Conservation (phyloP, 2,113 vertebrate species). For the Dolichallabes microphthalmus region DNA sequence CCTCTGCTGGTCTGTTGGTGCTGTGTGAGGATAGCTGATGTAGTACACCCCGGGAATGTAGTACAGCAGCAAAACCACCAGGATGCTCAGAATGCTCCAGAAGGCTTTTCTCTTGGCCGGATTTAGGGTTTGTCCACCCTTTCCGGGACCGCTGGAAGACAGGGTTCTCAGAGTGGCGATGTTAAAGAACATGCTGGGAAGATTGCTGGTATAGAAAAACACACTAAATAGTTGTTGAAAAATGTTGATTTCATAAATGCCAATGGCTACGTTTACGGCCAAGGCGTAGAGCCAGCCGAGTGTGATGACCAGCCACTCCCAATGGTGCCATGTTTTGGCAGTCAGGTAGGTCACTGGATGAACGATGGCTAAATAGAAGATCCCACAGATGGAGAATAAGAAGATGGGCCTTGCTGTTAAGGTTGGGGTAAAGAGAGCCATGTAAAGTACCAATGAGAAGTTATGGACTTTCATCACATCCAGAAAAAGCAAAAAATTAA, state of each 20-base stretch:
- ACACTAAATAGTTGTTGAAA: not conserved
- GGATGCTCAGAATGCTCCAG: constrained; percentile 13
- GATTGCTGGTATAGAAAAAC: not conserved
- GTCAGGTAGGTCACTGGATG: constrained; percentile 28
- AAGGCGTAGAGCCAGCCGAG: constrained; percentile 26
- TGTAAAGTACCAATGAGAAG: not conserved
- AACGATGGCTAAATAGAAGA: constrained; percentile 41
- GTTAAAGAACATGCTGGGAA: not conserved
- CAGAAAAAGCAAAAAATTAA: not conserved
- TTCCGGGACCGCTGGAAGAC: not conserved
- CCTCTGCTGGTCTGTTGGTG: not conserved
- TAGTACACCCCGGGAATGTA: not conserved
- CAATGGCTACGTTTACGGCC: not conserved
- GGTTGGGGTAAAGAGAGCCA: not conserved
- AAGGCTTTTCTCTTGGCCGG: constrained; percentile 39
- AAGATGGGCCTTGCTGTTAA: constrained; percentile 18
- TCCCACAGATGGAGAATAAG: constrained; percentile 20
- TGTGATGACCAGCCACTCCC: not conserved
- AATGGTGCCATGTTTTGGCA: not conserved
- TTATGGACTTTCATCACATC: not conserved
- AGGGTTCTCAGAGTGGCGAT: not conserved
- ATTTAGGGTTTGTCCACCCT: not conserved
- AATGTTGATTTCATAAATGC: not conserved
- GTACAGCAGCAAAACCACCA: not conserved
- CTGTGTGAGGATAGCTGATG: not conserved